Evolutionary conservation across 2,113 vertebrate genomes (phyloP).

Genomic region (Nannobrachium achirus): DNA sequence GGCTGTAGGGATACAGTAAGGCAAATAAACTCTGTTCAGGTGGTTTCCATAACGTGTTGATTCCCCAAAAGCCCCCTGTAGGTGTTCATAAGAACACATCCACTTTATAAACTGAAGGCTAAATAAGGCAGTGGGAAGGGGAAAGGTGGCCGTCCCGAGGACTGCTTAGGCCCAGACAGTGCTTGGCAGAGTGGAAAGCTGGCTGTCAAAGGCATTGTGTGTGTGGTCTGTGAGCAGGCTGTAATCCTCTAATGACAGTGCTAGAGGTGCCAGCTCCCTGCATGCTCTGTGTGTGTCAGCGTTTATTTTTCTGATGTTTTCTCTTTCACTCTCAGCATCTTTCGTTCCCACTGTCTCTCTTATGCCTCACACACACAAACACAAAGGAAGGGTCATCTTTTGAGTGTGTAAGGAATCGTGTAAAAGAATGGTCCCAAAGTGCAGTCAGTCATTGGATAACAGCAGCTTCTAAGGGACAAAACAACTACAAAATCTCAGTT

Average conservation of each 20-base stretch:
- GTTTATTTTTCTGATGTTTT: background rate
- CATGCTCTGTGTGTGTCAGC: background rate
- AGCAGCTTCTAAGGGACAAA: background rate
- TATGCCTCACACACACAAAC: too few relatives aligned
- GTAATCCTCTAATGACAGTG: background rate
- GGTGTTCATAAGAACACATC: conserved; percentile 11
- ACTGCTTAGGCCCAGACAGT: too few relatives aligned
- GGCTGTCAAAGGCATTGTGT: background rate
- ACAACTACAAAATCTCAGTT: background rate
- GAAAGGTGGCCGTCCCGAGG: too few relatives aligned
- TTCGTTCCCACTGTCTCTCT: too few relatives aligned
- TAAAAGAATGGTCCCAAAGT: too few relatives aligned
- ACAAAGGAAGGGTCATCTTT: too few relatives aligned
- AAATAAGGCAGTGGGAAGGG: conserved; percentile 1
- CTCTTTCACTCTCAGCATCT: background rate
- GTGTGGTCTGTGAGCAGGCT: background rate
- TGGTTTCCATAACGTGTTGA: background rate
- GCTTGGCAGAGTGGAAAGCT: too few relatives aligned
- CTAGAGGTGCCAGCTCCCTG: background rate
- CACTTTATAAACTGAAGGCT: conserved; percentile 23
- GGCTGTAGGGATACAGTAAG: conserved; percentile 5
- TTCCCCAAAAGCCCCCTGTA: conserved; percentile 13
- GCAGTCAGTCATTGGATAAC: too few relatives aligned
- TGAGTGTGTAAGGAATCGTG: too few relatives aligned
- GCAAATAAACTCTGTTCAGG: background rate